Base-by-base conservation (phyloP, 2,888 invertebrate species). In the Cerceris ruficornis region DNA sequence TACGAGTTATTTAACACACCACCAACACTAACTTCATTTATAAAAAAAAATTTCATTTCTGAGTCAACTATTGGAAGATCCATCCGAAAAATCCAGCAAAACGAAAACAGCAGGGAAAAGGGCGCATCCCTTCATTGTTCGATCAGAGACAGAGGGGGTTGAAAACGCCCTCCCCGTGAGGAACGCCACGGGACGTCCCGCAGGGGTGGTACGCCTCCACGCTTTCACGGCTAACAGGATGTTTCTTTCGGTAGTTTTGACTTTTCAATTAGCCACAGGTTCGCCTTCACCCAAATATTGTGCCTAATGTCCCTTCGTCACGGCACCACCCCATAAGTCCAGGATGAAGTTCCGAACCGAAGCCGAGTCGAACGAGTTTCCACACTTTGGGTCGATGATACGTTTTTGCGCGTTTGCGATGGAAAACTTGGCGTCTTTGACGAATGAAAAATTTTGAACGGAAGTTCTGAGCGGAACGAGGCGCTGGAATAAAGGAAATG, bases 251-350 rank as follows among this genome's bases (percentile, higher is more conserved):
- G 58, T 76, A 90, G 90, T 91, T 91, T 91, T 91, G 91, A 91
- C 91, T 91, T 90, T 91, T 91, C 91, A 91, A 91, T 91, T 91
- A 91, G 90, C 91, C 90, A 90, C 91, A 90, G 91, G 78, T 80
- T 89, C 83, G 88, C 88, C 88, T 90, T 90, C 90, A 89, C 89
- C 90, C 86, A 91, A 91, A 91, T 91, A 91, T 91, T 91, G 88
- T 89, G 86, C 88, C 85, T 77, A 77, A 73, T 69, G 58, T 65
- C 39, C 67, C 68, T 89, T 89, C 86, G 90, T 87, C 86, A 88
- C 87, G 89, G 28, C 70, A 65, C 54, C 49, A 8, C 55, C n/a
- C 57, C 6, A 4, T n/a, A 2, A 14, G 52, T 59, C 58, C 50
- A 7, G 7, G 7, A 28, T 49, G 57, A 60, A 15, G 7, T 17